Evolutionary conservation across 2,113 vertebrate genomes (phyloP).

Genomic region (Siniperca chuatsi): DNA sequence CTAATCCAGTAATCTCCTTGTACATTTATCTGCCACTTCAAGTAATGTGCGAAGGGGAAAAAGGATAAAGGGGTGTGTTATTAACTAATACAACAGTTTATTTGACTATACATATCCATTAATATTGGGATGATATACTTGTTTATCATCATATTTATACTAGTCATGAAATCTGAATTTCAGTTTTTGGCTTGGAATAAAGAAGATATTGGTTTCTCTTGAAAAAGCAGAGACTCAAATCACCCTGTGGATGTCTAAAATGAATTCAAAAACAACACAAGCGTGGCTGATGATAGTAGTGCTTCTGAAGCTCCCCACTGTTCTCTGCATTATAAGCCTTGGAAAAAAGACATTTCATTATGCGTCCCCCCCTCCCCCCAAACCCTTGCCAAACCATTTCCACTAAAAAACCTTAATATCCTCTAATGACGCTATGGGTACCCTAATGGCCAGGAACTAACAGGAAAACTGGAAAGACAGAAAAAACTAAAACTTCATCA

Average conservation of each 20-base stretch:
- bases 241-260: conserved; percentile 9
- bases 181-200: background rate
- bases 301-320: conserved; percentile 29
- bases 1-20: conserved; percentile 63
- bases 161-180: background rate
- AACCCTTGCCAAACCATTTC: conserved; percentile 39
- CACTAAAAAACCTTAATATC: conserved; percentile 47
- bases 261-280: conserved; percentile 32
- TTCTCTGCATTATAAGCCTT: conserved; percentile 36
- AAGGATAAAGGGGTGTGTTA: background rate
- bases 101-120: background rate
- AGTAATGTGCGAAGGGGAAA: conserved; percentile 24
- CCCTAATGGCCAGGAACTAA: conserved; percentile 59
- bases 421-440: conserved; percentile 52
- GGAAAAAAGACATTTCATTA: conserved; percentile 40
- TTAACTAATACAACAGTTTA: conserved; percentile 11
- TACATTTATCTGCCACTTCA: conserved; percentile 55
- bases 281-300: conserved; percentile 16
- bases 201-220: background rate
- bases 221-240: background rate
- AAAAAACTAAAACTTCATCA: conserved; percentile 36
- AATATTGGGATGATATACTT: background rate
- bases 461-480: conserved; percentile 47
- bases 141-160: background rate
- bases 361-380: conserved; percentile 13